phyloP scores from a whole-genome alignment of 2,113 vertebrate species.

The Rafetus swinhoei region DNA sequence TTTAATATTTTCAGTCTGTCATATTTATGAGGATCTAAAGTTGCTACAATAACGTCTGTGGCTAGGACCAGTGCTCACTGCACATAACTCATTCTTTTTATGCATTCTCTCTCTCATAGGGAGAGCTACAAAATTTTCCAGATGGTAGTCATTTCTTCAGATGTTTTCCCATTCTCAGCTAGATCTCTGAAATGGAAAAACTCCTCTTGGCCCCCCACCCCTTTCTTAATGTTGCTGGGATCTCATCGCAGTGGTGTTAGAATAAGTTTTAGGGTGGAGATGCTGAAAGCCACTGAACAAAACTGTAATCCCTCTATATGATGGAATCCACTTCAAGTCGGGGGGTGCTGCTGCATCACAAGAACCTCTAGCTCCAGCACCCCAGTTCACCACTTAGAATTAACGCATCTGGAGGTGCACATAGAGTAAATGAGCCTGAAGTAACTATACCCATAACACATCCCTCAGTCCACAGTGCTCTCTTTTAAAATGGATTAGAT shows the following conservation, averaged over 20 bases:
- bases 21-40: not conserved
- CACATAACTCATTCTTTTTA: not conserved
- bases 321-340: no score
- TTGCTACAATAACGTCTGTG: not conserved
- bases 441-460: fast-evolving
- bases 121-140: not conserved
- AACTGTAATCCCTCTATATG: no score
- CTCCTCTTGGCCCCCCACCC: not conserved
- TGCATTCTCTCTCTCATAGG: not conserved
- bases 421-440: not conserved
- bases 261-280: no score
- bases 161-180: not conserved
- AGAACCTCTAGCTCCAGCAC: no score
- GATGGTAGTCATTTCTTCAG: not conserved
- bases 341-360: no score
- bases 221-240: not conserved
- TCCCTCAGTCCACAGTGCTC: not conserved
- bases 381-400: fast-evolving
- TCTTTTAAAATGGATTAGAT: not conserved
- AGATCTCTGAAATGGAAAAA: not conserved
- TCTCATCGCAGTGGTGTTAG: not conserved
- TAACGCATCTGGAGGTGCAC: not conserved
- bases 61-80: not conserved
- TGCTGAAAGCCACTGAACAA: no score
- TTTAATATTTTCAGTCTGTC: slow-evolving; percentile 10